Evolutionary conservation across 2,888 invertebrate genomes (phyloP).

Genomic region (Noctua janthina): DNA sequence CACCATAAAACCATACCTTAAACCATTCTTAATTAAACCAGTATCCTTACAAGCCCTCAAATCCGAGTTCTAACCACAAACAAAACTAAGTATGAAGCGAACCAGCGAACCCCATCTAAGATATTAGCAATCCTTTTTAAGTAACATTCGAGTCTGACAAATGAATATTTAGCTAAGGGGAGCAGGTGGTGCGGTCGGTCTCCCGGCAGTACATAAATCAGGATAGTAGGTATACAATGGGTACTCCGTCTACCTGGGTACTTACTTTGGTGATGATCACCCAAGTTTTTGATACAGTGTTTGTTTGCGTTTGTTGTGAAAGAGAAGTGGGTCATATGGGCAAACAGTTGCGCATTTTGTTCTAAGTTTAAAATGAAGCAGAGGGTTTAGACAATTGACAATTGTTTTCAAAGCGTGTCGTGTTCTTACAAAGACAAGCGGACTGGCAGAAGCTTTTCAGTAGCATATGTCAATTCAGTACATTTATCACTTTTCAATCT

Average conservation of each 20-base stretch:
- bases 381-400: background rate
- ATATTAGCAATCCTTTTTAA: slow-evolving; percentile 89
- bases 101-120: slow-evolving; percentile 79
- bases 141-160: slow-evolving; percentile 86
- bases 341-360: background rate
- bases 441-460: background rate
- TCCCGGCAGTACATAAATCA: slow-evolving; percentile 81
- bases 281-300: slow-evolving; percentile 56
- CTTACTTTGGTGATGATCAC: slow-evolving; percentile 55
- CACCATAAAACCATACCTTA: slow-evolving; percentile 34
- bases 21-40: slow-evolving; percentile 60
- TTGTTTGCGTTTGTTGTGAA: slow-evolving; percentile 19
- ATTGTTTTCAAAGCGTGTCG: background rate
- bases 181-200: slow-evolving; percentile 81
- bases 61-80: slow-evolving; percentile 71
- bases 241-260: slow-evolving; percentile 66
- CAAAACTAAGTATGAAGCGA: slow-evolving; percentile 74
- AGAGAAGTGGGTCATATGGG: slow-evolving; percentile 32
- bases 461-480: background rate
- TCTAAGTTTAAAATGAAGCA: background rate
- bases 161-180: slow-evolving; percentile 85
- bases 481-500: background rate
- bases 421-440: background rate
- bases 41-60: slow-evolving; percentile 51
- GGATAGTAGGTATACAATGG: slow-evolving; percentile 70